A percentile compares a stretch with the other conserved stretches of the same genome.
Evolutionary conservation across 2,888 invertebrate species (phyloP).

Genomic region (Palloptera scutellata): DNA sequence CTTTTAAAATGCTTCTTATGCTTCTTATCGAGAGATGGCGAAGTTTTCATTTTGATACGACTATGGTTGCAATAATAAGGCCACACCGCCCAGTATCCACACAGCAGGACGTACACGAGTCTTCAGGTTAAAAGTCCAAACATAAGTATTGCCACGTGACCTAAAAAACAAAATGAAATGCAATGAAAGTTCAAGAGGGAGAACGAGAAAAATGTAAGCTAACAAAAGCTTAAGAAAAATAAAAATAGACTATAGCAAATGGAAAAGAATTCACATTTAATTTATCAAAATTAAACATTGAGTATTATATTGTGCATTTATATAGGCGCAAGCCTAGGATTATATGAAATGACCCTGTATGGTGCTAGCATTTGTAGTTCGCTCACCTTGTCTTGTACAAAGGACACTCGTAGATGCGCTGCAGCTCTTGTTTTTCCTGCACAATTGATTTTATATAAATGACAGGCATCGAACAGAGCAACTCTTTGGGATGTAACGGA

Average conservation of each 20-base stretch:
- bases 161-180: slow-evolving; percentile 56
- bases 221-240: not conserved
- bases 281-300: slow-evolving; percentile 1
- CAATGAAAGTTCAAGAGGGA: not conserved
- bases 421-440: slow-evolving; percentile 85
- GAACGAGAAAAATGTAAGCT: not conserved
- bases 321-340: not conserved
- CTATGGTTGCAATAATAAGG: slow-evolving; percentile 85
- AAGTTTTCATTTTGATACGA: not conserved
- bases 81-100: slow-evolving; percentile 94
- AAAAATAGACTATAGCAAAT: not conserved
- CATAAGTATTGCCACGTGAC: slow-evolving; percentile 87
- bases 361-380: no score
- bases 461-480: slow-evolving; percentile 91
- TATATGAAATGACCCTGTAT: not conserved
- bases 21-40: not conserved
- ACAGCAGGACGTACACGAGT: slow-evolving; percentile 87
- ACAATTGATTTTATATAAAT: slow-evolving; percentile 89
- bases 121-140: slow-evolving; percentile 95
- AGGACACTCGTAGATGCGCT: slow-evolving; percentile 91
- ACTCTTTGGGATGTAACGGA: slow-evolving; percentile 88
- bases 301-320: not conserved
- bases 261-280: not conserved
- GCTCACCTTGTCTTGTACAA: slow-evolving; percentile 85
- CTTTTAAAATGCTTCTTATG: not conserved